Conservation (phyloP, 2,888 invertebrate species). For the Phaonia tiefii region DNA sequence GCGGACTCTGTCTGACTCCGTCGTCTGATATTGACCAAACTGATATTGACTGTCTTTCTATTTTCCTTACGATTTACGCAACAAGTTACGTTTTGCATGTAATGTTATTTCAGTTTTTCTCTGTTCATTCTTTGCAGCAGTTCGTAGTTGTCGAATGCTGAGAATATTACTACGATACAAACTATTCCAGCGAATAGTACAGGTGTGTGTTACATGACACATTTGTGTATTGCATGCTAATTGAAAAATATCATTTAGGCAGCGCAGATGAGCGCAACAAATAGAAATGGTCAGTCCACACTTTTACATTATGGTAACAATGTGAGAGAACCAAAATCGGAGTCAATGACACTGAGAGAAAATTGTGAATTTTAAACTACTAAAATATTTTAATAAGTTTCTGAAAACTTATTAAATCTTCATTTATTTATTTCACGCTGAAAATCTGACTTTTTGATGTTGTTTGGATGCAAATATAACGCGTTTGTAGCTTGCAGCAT, state of each 20-base stretch:
- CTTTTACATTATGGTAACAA: constrained; percentile 43
- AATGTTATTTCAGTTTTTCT: not conserved
- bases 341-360: constrained; percentile 36
- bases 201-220: constrained; percentile 55
- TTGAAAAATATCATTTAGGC: constrained; percentile 59
- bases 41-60: not conserved
- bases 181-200: not conserved
- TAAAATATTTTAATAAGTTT: too few relatives aligned
- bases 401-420: too few relatives aligned
- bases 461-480: too few relatives aligned
- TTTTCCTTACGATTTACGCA: constrained; percentile 14
- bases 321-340: constrained; percentile 14
- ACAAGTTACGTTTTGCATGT: constrained; percentile 13
- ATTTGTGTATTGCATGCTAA: constrained; percentile 61
- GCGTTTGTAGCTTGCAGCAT: too few relatives aligned
- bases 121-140: not conserved
- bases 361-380: too few relatives aligned
- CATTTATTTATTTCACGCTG: too few relatives aligned
- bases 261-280: constrained; percentile 38
- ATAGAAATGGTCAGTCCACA: constrained; percentile 47
- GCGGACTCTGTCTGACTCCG: constrained; percentile 50
- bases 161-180: not conserved
- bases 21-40: not conserved
- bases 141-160: not conserved
- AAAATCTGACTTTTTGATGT: too few relatives aligned